phyloP scores from a whole-genome alignment of 2,797 vertebrate genomes.

The Sebastes wilsoni region DNA sequence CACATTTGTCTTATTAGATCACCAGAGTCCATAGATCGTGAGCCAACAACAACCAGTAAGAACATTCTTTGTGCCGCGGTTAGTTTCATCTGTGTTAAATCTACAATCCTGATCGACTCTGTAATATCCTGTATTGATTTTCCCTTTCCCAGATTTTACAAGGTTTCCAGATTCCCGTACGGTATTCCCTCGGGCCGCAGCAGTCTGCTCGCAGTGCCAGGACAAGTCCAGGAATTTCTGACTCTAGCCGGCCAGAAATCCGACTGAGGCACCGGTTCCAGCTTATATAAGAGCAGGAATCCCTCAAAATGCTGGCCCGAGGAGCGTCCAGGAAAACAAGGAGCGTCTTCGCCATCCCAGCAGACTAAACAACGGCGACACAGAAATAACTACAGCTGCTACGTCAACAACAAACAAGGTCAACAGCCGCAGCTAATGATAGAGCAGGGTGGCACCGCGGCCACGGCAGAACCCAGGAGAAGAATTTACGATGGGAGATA shows the following conservation, averaged over 20 bases:
- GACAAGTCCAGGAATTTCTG: slow-evolving; percentile 63
- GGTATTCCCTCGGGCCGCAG: slow-evolving; percentile 32
- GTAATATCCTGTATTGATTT: slow-evolving; percentile 9
- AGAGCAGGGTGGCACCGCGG: slow-evolving; percentile 42
- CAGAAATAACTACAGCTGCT: slow-evolving; percentile 55
- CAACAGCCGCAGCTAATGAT: slow-evolving; percentile 54
- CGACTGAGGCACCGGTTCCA: slow-evolving; percentile 6
- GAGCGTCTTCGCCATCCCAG: slow-evolving; percentile 30
- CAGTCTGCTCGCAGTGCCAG: slow-evolving; percentile 37
- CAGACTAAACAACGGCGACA: slow-evolving; percentile 66
- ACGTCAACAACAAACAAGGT: slow-evolving; percentile 49
- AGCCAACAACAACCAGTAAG: background rate
- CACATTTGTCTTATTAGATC: background rate
- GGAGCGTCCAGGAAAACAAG: slow-evolving; percentile 36
- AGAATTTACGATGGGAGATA: slow-evolving; percentile 40
- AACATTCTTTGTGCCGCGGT: background rate
- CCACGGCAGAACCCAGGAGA: slow-evolving; percentile 18
- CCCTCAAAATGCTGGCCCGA: slow-evolving; percentile 21
- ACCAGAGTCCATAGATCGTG: background rate
- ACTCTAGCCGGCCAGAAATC: slow-evolving; percentile 39
- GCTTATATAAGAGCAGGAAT: slow-evolving; percentile 44
- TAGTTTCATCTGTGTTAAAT: slow-evolving; percentile 5
- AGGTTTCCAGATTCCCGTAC: slow-evolving; percentile 42
- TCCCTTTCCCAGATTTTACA: slow-evolving; percentile 30
- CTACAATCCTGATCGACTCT: slow-evolving; percentile 11